Percentiles rank a stretch among this genome's conserved stretches.
Conservation (phyloP, 1,140 invertebrate species). For the Musca vetustissima region DNA sequence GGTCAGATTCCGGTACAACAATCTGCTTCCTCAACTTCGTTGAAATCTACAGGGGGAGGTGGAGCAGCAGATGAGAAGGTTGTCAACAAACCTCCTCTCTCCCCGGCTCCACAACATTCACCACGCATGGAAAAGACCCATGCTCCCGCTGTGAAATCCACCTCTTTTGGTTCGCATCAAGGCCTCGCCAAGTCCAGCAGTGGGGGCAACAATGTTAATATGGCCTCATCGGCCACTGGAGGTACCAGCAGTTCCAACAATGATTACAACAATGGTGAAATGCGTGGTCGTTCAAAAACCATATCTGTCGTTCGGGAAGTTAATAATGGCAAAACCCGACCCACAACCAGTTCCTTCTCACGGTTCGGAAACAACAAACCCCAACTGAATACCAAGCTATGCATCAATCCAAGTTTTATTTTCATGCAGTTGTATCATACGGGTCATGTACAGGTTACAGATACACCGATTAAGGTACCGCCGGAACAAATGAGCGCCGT, state of each 20-base stretch:
- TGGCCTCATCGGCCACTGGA: slow-evolving; percentile 36
- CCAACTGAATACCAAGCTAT: slow-evolving; percentile 52
- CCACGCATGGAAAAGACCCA: slow-evolving; percentile 28
- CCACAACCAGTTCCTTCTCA: slow-evolving; percentile 38
- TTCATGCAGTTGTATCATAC: slow-evolving; percentile 91
- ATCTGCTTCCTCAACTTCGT: slow-evolving; percentile 36
- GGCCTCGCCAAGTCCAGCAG: slow-evolving; percentile 57
- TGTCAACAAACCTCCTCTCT: slow-evolving; percentile 40
- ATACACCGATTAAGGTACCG: slow-evolving; percentile 71
- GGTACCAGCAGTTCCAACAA: slow-evolving; percentile 30
- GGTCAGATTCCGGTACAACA: slow-evolving; percentile 31
- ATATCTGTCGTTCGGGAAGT: slow-evolving; percentile 54
- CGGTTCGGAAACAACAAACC: slow-evolving; percentile 42
- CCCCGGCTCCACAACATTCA: slow-evolving; percentile 31
- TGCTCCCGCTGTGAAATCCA: slow-evolving; percentile 28
- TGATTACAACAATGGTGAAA: slow-evolving; percentile 40
- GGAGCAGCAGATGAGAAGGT: slow-evolving; percentile 18
- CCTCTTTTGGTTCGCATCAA: slow-evolving; percentile 24
- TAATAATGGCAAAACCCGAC: slow-evolving; percentile 44
- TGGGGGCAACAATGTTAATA: slow-evolving; percentile 54
- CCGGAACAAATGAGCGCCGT: slow-evolving; percentile 66
- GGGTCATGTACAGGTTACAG: slow-evolving; percentile 47
- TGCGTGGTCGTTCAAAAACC: slow-evolving; percentile 52
- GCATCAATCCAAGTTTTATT: slow-evolving; percentile 76
- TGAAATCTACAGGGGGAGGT: slow-evolving; percentile 36